These are phyloP conservation scores for Zele albiditarsus DNA, from an alignment of 2,888 invertebrate genomes.

Conservation along the genomic window DNA sequence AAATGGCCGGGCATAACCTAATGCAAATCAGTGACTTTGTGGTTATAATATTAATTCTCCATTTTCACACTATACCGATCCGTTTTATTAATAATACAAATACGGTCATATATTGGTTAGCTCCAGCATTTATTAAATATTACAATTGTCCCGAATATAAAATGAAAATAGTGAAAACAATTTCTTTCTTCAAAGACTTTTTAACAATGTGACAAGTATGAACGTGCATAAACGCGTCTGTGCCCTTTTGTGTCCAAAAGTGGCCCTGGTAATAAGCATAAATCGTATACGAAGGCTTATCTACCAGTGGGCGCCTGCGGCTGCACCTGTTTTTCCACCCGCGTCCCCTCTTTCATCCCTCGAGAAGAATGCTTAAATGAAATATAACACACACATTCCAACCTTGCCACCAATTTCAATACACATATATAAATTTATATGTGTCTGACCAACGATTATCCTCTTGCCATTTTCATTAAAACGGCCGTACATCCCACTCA, in stretches of 20 bases:
- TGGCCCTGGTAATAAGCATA: constrained; percentile 71
- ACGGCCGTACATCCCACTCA: not conserved
- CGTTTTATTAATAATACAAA: not conserved
- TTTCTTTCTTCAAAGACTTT: no score
- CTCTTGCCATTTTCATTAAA: not conserved
- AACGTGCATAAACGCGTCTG: constrained; percentile 23
- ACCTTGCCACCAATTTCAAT: not conserved
- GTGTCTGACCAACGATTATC: constrained; percentile 10
- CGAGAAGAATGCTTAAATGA: constrained; percentile 72
- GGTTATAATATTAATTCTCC: constrained; percentile 64
- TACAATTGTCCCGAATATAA: no score
- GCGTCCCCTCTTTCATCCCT: not conserved
- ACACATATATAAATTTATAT: not conserved
- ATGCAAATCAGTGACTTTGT: constrained; percentile 64
- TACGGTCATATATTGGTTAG: no score
- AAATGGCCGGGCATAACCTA: constrained; percentile 57
- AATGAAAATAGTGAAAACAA: no score
- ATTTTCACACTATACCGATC: constrained; percentile 41
- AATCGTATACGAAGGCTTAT: constrained; percentile 71
- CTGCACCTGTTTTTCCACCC: no score
- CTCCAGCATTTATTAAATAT: no score
- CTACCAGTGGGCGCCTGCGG: constrained; percentile 62
- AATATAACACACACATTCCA: constrained; percentile 65
- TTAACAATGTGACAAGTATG: no score
- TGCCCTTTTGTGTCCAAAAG: constrained; percentile 47